Conservation (phyloP, 2,888 invertebrate genomes). For the Lissocephala sabroskyi region DNA sequence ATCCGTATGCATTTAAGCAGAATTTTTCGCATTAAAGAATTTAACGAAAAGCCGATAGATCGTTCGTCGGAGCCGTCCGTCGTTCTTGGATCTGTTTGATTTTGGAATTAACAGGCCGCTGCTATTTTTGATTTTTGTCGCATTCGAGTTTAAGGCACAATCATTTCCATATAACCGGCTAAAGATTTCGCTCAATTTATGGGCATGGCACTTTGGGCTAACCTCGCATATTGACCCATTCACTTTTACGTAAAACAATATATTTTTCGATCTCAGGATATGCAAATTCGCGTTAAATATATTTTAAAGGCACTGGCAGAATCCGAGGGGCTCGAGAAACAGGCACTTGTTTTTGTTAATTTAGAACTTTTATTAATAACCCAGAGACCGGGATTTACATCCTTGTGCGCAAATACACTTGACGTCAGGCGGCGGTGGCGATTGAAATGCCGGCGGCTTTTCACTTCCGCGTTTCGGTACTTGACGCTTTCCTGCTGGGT, state of each 20-base stretch:
- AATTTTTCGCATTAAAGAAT: conserved; percentile 43
- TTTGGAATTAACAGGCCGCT: conserved; percentile 6
- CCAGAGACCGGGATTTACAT: conserved; percentile 15
- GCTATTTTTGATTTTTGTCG: not conserved
- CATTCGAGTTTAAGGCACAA: conserved; percentile 52
- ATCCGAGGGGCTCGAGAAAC: too few relatives aligned
- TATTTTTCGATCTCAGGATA: conserved; percentile 34
- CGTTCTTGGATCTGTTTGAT: not conserved
- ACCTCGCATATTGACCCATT: not conserved
- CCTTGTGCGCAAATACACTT: conserved; percentile 21
- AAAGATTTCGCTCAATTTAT: conserved; percentile 15
- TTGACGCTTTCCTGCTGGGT: too few relatives aligned
- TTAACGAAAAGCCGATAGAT: conserved; percentile 1
- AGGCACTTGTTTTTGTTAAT: conserved; percentile 20
- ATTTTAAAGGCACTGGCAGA: conserved; percentile 5
- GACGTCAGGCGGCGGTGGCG: too few relatives aligned
- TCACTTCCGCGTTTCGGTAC: conserved; percentile 55
- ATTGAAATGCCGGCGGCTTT: conserved; percentile 54
- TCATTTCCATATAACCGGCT: conserved; percentile 17
- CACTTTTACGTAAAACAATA: conserved; percentile 1
- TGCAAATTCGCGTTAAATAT: conserved; percentile 33
- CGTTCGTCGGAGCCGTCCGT: conserved; percentile 3
- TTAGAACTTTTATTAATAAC: conserved; percentile 13
- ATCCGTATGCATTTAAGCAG: conserved; percentile 73
- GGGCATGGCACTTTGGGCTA: conserved; percentile 48